Conservation (phyloP, 2,113 vertebrate species). For the Siphamia tubifer region DNA sequence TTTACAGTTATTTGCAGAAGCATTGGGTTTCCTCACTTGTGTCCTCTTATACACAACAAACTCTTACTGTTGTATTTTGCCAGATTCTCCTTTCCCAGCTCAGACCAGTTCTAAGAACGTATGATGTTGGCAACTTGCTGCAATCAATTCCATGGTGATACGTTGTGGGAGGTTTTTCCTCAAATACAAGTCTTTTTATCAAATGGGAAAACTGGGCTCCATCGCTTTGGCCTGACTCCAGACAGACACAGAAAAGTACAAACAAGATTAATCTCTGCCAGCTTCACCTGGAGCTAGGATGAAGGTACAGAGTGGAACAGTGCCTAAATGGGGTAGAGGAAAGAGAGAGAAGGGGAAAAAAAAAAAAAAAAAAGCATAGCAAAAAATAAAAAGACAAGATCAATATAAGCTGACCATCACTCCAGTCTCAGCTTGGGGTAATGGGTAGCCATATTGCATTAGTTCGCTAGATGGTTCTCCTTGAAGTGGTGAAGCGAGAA, state of each 20-base stretch:
- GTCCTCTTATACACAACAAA: background rate
- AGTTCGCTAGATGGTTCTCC: slow-evolving; percentile 65
- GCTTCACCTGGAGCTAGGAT: slow-evolving; percentile 61
- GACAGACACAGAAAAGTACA: slow-evolving; percentile 60
- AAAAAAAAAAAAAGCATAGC: background rate
- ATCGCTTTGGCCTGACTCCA: slow-evolving; percentile 51
- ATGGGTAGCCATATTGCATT: slow-evolving; percentile 77
- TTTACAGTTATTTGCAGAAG: slow-evolving; percentile 18
- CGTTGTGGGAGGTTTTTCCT: slow-evolving; percentile 62
- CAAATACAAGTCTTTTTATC: slow-evolving; percentile 59
- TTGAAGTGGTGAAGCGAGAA: slow-evolving; percentile 74
- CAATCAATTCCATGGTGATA: slow-evolving; percentile 62
- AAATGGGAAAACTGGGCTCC: slow-evolving; percentile 56
- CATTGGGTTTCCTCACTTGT: background rate
- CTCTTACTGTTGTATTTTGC: slow-evolving; percentile 7
- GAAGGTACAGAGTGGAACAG: slow-evolving; percentile 38
- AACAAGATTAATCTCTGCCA: slow-evolving; percentile 66
- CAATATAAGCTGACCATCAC: slow-evolving; percentile 70
- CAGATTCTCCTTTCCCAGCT: background rate
- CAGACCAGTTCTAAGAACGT: slow-evolving; percentile 42
- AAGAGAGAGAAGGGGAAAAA: background rate
- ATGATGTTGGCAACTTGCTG: slow-evolving; percentile 51
- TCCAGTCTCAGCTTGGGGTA: slow-evolving; percentile 62
- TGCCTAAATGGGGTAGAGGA: slow-evolving; percentile 43
- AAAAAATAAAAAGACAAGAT: slow-evolving; percentile 40